Conservation (phyloP, 2,113 vertebrate species). For the Eidolon helvum region DNA sequence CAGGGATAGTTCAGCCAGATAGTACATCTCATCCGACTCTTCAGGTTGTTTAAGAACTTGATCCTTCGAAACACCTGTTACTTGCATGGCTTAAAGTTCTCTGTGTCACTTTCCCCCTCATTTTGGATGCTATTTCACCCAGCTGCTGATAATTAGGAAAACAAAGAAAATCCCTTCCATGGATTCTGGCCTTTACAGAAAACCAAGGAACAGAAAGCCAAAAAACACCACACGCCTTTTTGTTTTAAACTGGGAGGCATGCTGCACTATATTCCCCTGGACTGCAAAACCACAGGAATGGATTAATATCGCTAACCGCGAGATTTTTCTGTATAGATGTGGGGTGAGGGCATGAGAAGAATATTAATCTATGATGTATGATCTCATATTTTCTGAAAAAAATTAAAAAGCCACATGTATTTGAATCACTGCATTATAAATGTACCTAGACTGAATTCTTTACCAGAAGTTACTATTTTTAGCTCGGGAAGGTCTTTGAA, state of each 20-base stretch:
- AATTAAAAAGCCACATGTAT: not conserved
- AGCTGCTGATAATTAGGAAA: conserved; percentile 80
- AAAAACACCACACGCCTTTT: conserved; percentile 76
- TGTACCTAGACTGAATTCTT: not conserved
- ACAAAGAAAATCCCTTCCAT: conserved; percentile 79
- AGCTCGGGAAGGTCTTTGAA: not conserved
- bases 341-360: not conserved
- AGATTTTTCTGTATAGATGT: not conserved
- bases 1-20: not conserved
- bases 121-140: conserved; percentile 66
- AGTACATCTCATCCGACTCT: not conserved
- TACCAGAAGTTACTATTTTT: conserved; percentile 48
- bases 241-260: conserved; percentile 44
- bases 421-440: conserved; percentile 56
- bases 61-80: conserved; percentile 57
- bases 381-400: conserved; percentile 47
- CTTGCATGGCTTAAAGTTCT: not conserved
- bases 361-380: conserved; percentile 59
- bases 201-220: conserved; percentile 64
- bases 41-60: conserved; percentile 13
- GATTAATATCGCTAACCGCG: conserved; percentile 47
- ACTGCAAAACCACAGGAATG: conserved; percentile 70
- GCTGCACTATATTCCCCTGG: conserved; percentile 62
- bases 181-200: conserved; percentile 53
- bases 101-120: not conserved